phyloP scores from a whole-genome alignment of 2,888 invertebrate species.

The Physocephala rufipes region DNA sequence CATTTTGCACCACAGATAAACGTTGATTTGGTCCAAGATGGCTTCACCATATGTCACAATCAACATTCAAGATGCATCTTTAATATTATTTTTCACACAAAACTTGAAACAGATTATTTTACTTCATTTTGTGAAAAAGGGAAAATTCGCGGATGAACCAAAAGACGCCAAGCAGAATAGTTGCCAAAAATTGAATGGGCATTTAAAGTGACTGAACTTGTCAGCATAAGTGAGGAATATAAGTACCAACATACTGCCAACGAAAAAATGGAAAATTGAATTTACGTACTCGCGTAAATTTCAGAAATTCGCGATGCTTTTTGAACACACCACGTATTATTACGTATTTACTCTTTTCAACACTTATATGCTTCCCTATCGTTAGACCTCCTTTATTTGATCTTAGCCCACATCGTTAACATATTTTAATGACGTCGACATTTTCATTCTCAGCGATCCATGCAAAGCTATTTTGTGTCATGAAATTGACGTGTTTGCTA shows the following conservation, averaged over 20 bases:
- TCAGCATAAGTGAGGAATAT: too few species aligned
- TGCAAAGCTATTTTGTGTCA: conserved; percentile 2
- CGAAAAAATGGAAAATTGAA: too few species aligned
- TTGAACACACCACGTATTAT: too few species aligned
- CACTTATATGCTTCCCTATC: too few species aligned
- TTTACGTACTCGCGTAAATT: too few species aligned
- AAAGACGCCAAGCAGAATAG: too few species aligned
- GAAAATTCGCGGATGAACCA: background rate
- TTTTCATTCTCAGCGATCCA: conserved; percentile 16
- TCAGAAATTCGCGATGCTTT: too few species aligned
- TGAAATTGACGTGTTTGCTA: conserved; percentile 13
- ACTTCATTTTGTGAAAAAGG: background rate
- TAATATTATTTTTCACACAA: background rate
- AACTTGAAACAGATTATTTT: background rate
- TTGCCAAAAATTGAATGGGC: too few species aligned
- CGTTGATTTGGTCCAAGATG: conserved; percentile 5
- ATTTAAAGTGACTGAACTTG: too few species aligned
- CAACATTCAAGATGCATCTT: conserved; percentile 1
- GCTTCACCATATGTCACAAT: conserved; percentile 1
- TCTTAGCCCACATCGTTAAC: background rate
- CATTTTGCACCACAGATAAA: conserved; percentile 16
- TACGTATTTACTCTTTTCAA: too few species aligned
- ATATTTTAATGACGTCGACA: conserved; percentile 25
- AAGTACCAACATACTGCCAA: too few species aligned
- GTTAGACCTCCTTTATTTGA: too few species aligned